Conservation (phyloP, 2,113 vertebrate species). For the Aphyosemion australe region DNA sequence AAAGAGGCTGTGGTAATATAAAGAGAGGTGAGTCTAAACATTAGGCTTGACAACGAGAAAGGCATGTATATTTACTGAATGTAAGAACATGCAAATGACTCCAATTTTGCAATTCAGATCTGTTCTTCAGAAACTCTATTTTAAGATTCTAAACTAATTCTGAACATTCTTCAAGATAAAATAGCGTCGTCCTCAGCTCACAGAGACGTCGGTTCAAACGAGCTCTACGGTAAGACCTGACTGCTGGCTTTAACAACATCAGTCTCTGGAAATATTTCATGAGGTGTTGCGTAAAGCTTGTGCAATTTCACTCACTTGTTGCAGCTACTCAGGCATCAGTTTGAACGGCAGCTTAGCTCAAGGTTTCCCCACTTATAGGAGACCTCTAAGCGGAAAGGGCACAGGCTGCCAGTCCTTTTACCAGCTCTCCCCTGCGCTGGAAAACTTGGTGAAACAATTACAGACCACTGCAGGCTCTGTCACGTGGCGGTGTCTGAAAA, state of each 20-base stretch:
- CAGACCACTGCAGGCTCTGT: constrained; percentile 49
- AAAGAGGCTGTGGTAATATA: constrained; percentile 56
- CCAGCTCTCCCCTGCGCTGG: constrained; percentile 48
- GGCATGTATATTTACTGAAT: constrained; percentile 46
- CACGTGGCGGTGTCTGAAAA: constrained; percentile 38
- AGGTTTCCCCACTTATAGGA: constrained; percentile 54
- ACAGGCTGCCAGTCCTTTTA: constrained; percentile 55
- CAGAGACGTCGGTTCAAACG: constrained; percentile 1
- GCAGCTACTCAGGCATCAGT: constrained; percentile 47
- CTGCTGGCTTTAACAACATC: constrained; percentile 31
- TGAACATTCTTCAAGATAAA: constrained; percentile 2
- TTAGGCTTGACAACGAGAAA: constrained; percentile 57
- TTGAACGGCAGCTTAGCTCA: constrained; percentile 68
- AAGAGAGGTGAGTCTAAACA: constrained; percentile 61
- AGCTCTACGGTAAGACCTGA: constrained; percentile 13
- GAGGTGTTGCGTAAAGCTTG: constrained; percentile 36
- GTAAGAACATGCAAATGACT: constrained; percentile 52
- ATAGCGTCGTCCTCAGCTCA: constrained; percentile 4
- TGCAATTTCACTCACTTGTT: constrained; percentile 60
- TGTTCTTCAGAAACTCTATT: constrained; percentile 19
- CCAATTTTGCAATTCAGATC: constrained; percentile 47
- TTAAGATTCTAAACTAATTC: constrained; percentile 22
- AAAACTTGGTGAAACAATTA: constrained; percentile 61
- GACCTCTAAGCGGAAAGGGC: constrained; percentile 55
- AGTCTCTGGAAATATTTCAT: constrained; percentile 15